Conservation (phyloP, 1,140 invertebrate genomes). For the Pseudomyrmex flavicornis region DNA sequence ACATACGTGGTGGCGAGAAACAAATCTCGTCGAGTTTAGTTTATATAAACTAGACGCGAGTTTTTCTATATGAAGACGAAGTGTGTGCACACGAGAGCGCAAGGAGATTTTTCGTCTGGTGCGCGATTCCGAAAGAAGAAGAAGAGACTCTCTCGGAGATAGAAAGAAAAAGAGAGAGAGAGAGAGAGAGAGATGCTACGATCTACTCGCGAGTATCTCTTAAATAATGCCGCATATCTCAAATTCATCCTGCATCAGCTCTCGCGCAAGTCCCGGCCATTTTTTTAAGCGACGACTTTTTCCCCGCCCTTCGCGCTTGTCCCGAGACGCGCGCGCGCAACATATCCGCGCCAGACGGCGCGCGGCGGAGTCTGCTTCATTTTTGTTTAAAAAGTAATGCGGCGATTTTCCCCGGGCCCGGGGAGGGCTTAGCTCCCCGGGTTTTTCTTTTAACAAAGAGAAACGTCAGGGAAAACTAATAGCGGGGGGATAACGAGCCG, state of each 20-base stretch:
- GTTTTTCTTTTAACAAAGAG: conserved; percentile 53
- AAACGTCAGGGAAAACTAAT: conserved; percentile 60
- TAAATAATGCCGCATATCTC: conserved; percentile 51
- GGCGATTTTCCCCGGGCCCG: conserved; percentile 35
- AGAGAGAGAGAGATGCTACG: conserved; percentile 6
- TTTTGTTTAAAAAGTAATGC: conserved; percentile 62
- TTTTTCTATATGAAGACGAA: conserved; percentile 12
- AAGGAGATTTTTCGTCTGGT: conserved; percentile 8
- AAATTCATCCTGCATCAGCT: conserved; percentile 53
- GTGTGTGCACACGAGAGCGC: conserved; percentile 14
- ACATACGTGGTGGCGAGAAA: neutral
- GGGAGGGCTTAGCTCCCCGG: conserved; percentile 23
- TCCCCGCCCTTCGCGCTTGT: neutral
- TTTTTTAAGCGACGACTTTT: conserved; percentile 52
- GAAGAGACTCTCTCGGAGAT: neutral
- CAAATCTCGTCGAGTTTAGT: conserved; percentile 18
- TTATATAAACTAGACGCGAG: neutral
- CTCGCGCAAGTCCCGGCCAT: conserved; percentile 49
- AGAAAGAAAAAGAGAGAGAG: too few species aligned
- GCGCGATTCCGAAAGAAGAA: conserved; percentile 3
- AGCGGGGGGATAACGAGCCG: conserved; percentile 55
- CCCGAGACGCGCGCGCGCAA: conserved; percentile 17
- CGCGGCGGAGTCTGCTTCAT: conserved; percentile 41
- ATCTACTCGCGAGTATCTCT: conserved; percentile 15
- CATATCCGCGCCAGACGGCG: conserved; percentile 11